Evolutionary conservation across 2,797 vertebrate genomes (phyloP).

Genomic region (Telmatherina bonti): DNA sequence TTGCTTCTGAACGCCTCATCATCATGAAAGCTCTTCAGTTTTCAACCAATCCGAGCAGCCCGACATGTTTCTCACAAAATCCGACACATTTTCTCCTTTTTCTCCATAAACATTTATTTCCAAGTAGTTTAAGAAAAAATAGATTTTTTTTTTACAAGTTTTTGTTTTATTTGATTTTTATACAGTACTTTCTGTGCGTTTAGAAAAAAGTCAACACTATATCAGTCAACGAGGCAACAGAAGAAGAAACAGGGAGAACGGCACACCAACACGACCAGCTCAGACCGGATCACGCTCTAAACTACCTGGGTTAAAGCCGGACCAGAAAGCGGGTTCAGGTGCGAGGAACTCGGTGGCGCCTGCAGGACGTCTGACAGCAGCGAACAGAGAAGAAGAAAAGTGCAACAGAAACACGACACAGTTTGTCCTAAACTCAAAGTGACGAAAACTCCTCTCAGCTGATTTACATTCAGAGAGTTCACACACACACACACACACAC

Average conservation of each 20-base stretch:
- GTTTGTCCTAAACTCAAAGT: constrained; percentile 31
- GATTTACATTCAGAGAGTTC: constrained; percentile 59
- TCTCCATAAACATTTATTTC: constrained; percentile 78
- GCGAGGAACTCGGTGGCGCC: not conserved
- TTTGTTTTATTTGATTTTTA: constrained; percentile 70
- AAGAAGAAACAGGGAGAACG: constrained; percentile 18
- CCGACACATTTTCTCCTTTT: constrained; percentile 18
- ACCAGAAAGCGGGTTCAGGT: not conserved
- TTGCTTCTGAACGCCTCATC: not conserved
- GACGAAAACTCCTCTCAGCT: constrained; percentile 23
- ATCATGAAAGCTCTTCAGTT: not conserved
- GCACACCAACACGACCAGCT: not conserved
- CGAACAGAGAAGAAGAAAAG: constrained; percentile 1
- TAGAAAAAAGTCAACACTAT: constrained; percentile 59
- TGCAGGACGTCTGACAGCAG: no score
- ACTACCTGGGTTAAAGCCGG: constrained; percentile 7
- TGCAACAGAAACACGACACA: constrained; percentile 10
- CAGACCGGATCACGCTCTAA: not conserved
- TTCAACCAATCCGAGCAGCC: not conserved
- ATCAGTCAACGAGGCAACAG: constrained; percentile 54
- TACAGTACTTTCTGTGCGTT: constrained; percentile 73
- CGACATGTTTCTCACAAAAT: not conserved
- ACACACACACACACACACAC: not conserved
- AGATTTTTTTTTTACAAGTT: constrained; percentile 68
- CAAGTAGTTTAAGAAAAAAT: constrained; percentile 80